A percentile compares a stretch with the other conserved stretches of the same genome.
These are phyloP conservation scores for Limnephilus marmoratus DNA, from an alignment of 2,888 invertebrate genomes.

Conservation along the genomic window DNA sequence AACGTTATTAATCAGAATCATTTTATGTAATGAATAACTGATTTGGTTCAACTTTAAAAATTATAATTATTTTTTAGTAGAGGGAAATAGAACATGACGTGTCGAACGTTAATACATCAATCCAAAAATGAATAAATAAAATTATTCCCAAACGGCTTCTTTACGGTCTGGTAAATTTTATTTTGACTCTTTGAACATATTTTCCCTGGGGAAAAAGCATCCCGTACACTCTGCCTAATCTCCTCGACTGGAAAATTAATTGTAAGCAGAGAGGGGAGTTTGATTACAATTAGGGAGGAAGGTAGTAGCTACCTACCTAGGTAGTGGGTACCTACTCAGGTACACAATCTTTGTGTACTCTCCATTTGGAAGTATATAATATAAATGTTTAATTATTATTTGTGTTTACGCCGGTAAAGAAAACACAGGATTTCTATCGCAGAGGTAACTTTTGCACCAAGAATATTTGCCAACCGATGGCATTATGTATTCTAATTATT, in stretches of 20 bases:
- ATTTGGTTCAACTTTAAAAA: neutral
- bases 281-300: neutral
- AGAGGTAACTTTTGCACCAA: neutral
- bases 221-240: neutral
- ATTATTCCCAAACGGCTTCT: neutral
- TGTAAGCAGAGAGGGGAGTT: neutral
- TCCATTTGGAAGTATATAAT: neutral
- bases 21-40: neutral
- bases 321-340: neutral
- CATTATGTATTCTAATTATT: neutral
- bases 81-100: neutral
- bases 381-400: neutral
- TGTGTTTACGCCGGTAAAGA: neutral
- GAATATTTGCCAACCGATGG: neutral
- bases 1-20: neutral
- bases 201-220: neutral
- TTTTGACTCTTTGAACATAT: neutral
- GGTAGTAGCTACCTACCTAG: neutral
- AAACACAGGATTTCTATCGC: neutral
- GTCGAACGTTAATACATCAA: neutral
- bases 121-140: neutral
- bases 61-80: neutral
- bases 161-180: neutral
- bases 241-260: conserved; percentile 15
- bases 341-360: neutral